These are phyloP conservation scores for Garrulus glandarius DNA, from an alignment of 2,797 vertebrate species.

Conservation along the genomic window DNA sequence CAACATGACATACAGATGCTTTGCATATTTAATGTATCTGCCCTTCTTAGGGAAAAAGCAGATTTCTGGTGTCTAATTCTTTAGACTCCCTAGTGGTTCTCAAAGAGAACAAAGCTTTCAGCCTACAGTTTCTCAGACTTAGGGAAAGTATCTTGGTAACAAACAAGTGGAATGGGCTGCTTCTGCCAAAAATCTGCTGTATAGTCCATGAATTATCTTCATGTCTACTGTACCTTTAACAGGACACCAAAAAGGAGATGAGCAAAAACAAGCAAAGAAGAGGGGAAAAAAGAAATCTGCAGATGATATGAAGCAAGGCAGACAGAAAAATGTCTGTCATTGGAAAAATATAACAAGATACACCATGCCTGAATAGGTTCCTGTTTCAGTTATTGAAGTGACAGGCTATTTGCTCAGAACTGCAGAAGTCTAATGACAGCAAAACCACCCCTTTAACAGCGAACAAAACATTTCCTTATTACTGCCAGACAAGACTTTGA, in stretches of 20 bases:
- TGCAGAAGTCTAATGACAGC: neutral
- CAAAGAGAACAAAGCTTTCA: neutral
- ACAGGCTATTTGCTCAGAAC: neutral
- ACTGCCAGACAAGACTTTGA: neutral
- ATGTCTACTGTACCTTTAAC: neutral
- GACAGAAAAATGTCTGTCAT: neutral
- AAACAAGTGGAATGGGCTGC: neutral
- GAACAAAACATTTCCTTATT: neutral
- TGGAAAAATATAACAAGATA: neutral
- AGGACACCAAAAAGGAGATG: neutral
- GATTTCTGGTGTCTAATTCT: neutral
- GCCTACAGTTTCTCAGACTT: neutral
- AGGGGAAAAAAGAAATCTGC: neutral
- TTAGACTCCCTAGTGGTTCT: accelerated
- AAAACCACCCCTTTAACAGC: neutral
- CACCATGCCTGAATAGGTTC: neutral
- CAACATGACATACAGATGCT: neutral
- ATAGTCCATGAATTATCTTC: neutral
- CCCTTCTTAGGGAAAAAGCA: neutral
- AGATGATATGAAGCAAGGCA: neutral
- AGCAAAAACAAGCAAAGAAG: neutral
- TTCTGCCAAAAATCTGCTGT: neutral
- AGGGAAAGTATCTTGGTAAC: neutral
- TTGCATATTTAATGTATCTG: neutral
- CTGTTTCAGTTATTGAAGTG: neutral